These are phyloP conservation scores for Zaprionus lineosus DNA, from an alignment of 2,888 invertebrate genomes.

Conservation along the genomic window DNA sequence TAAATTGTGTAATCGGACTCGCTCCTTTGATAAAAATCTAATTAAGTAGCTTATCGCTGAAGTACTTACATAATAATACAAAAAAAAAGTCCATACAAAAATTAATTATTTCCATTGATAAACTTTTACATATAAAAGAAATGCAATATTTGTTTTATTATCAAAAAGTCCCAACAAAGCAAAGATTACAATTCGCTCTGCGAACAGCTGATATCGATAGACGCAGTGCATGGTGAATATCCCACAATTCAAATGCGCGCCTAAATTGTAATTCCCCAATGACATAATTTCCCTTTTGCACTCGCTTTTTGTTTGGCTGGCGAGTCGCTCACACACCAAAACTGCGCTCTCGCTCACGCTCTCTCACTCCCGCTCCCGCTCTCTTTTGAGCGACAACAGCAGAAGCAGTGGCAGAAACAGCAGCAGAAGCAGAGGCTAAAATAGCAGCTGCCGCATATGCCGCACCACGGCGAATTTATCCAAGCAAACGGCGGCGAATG, in stretches of 20 bases:
- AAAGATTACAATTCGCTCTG: neutral
- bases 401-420: neutral
- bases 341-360: slow-evolving; percentile 19
- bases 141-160: neutral
- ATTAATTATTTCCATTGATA: no score
- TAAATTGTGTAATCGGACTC: neutral
- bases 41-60: slow-evolving; percentile 23
- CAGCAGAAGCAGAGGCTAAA: slow-evolving; percentile 11
- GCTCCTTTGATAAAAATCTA: slow-evolving; percentile 7
- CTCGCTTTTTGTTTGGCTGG: slow-evolving; percentile 51
- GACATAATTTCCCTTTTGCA: slow-evolving; percentile 58
- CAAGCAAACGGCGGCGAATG: slow-evolving; percentile 57
- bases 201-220: slow-evolving; percentile 25
- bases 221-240: neutral
- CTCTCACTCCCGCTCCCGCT: slow-evolving; percentile 10
- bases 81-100: neutral
- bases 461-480: slow-evolving; percentile 58
- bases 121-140: no score
- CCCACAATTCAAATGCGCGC: slow-evolving; percentile 49
- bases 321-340: slow-evolving; percentile 44
- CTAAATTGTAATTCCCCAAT: slow-evolving; percentile 33
- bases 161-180: no score
- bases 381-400: slow-evolving; percentile 7
- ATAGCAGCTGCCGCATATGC: slow-evolving; percentile 68
- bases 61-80: neutral